A percentile compares a stretch with the other conserved stretches of the same genome.
These are phyloP conservation scores for Mola mola DNA, from an alignment of 2,113 vertebrate species.

Conservation along the genomic window DNA sequence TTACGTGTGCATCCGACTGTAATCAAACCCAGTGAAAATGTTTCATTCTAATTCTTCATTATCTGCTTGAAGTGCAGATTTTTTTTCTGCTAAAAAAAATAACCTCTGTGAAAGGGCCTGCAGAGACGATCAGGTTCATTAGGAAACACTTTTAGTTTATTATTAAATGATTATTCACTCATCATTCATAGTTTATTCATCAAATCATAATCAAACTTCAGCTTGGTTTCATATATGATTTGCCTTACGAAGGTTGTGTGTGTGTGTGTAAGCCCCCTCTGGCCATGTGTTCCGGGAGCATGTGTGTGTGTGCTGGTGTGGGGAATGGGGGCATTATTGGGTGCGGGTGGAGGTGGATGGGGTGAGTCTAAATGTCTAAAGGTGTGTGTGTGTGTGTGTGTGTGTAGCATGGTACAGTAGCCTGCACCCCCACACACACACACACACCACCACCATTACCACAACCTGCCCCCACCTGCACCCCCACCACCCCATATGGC, in stretches of 20 bases:
- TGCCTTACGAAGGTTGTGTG: too few species aligned
- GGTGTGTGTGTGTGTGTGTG: constrained; percentile 38
- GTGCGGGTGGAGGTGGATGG: neutral
- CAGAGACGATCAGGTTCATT: neutral
- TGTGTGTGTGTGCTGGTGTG: constrained; percentile 39
- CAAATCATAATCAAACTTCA: too few species aligned
- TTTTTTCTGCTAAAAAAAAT: neutral
- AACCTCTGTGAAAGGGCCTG: neutral
- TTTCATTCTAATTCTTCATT: neutral
- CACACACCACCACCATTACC: constrained; percentile 18
- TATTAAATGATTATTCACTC: too few species aligned
- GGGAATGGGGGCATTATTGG: neutral
- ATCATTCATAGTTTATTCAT: too few species aligned
- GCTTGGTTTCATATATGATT: too few species aligned
- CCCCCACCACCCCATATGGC: constrained; percentile 79
- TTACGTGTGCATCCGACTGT: neutral
- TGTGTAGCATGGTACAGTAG: constrained; percentile 51
- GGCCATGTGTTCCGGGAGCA: constrained; percentile 28
- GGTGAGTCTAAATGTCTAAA: constrained; percentile 13
- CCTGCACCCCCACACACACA: constrained; percentile 11
- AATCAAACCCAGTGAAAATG: neutral
- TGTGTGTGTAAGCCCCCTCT: neutral
- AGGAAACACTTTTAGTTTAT: too few species aligned
- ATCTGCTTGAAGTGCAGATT: too few species aligned
- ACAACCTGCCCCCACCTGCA: constrained; percentile 46